A percentile compares a stretch with the other conserved stretches of the same genome.
phyloP scores from a whole-genome alignment of 2,797 vertebrate species.

The Poecilia wingei region DNA sequence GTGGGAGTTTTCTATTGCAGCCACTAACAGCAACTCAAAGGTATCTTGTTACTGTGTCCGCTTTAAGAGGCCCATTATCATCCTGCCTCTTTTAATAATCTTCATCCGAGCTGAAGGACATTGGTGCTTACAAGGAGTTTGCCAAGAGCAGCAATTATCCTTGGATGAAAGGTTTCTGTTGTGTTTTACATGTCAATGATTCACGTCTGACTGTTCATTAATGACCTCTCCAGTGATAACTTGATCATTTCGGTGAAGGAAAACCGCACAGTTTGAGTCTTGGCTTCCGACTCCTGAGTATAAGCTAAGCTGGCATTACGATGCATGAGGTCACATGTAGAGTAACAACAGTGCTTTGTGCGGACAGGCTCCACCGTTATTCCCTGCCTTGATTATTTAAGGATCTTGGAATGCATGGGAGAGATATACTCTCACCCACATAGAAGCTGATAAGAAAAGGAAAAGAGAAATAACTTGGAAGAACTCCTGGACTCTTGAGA shows the following conservation, averaged over 20 bases:
- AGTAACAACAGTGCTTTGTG: slow-evolving; percentile 13
- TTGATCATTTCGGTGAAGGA: not conserved
- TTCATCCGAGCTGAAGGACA: slow-evolving; percentile 39
- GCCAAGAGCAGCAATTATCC: slow-evolving; percentile 62
- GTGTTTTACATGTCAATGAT: slow-evolving; percentile 55
- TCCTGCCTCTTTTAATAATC: slow-evolving; percentile 42
- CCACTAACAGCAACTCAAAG: slow-evolving; percentile 21
- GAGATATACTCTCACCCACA: not conserved
- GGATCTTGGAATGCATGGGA: slow-evolving; percentile 16
- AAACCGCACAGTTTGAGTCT: slow-evolving; percentile 4
- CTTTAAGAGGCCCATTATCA: slow-evolving; percentile 39
- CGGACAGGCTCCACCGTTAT: slow-evolving; percentile 18
- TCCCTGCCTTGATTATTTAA: slow-evolving; percentile 34
- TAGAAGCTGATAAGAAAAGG: not conserved
- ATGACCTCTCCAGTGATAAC: slow-evolving; percentile 33
- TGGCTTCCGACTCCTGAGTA: slow-evolving; percentile 3
- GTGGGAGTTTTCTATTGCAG: slow-evolving; percentile 1
- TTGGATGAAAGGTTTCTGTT: slow-evolving; percentile 56
- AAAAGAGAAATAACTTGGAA: not conserved
- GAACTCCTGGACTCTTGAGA: not conserved
- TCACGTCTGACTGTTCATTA: slow-evolving; percentile 43
- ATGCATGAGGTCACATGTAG: slow-evolving; percentile 33
- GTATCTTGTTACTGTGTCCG: slow-evolving; percentile 16
- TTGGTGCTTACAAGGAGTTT: slow-evolving; percentile 32
- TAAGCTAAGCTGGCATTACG: slow-evolving; percentile 19